phyloP scores from a whole-genome alignment of 1,140 invertebrate species.

The Drosophila burlai region DNA sequence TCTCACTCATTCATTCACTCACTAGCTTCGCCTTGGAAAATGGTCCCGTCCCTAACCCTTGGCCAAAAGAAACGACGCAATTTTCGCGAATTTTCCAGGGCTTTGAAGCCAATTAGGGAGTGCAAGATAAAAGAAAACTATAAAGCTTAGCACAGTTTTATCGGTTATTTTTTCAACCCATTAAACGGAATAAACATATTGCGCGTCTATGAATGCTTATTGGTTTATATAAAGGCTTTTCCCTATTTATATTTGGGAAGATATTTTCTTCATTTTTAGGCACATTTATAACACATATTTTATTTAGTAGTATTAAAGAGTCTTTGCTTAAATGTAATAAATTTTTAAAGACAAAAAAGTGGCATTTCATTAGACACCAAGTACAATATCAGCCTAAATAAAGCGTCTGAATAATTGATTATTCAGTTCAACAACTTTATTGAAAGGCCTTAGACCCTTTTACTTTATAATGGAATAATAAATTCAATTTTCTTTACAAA shows the following conservation, averaged over 20 bases:
- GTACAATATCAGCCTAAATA: background rate
- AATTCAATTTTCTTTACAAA: background rate
- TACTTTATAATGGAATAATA: conserved; percentile 25
- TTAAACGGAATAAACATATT: conserved; percentile 23
- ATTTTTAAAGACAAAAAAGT: background rate
- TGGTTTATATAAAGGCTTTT: background rate
- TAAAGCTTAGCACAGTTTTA: conserved; percentile 11
- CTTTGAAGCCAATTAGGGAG: conserved; percentile 32
- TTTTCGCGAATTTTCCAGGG: conserved; percentile 36
- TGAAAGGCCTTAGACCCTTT: background rate
- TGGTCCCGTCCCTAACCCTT: conserved; percentile 28
- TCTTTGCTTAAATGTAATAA: background rate
- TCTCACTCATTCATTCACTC: conserved; percentile 3
- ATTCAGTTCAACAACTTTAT: conserved; percentile 8
- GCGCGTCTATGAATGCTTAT: background rate
- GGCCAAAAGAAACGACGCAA: conserved; percentile 40
- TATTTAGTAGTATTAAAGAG: background rate
- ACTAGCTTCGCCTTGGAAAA: conserved; percentile 20
- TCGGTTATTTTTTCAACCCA: conserved; percentile 19
- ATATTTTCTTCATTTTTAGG: too few relatives aligned
- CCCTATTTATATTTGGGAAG: background rate
- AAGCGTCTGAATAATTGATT: conserved; percentile 15
- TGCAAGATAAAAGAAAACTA: conserved; percentile 13
- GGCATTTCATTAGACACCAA: background rate
- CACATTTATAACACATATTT: too few relatives aligned